Conservation (phyloP, 2,113 vertebrate species). For the Sterrhoptilus dennistouni region DNA sequence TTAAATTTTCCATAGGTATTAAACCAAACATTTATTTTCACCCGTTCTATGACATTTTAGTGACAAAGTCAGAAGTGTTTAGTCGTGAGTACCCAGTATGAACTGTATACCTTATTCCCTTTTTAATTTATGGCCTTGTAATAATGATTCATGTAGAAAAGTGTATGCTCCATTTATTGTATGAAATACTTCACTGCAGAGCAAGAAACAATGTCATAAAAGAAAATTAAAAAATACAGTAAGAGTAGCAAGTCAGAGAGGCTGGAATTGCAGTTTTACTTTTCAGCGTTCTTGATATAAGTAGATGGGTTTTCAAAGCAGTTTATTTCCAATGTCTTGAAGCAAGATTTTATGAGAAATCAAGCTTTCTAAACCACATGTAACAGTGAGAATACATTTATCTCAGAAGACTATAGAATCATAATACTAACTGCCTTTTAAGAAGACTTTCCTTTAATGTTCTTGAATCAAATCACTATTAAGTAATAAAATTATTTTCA, state of each 20-base stretch:
- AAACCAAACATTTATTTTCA: neutral
- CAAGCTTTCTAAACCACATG: neutral
- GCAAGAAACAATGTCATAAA: neutral
- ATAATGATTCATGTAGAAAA: slow-evolving; percentile 2
- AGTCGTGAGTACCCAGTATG: neutral
- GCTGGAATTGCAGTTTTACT: neutral
- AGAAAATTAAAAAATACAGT: neutral
- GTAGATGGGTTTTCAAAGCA: neutral
- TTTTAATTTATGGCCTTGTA: slow-evolving; percentile 32
- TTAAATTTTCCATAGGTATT: neutral
- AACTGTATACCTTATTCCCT: slow-evolving; percentile 2
- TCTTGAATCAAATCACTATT: neutral
- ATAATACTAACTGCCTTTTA: neutral
- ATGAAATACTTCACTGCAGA: neutral
- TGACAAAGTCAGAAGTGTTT: neutral
- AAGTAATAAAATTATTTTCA: neutral
- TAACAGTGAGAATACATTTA: neutral
- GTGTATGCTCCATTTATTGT: neutral
- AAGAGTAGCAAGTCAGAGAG: neutral
- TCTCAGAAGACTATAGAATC: neutral
- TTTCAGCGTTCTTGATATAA: neutral
- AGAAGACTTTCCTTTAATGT: neutral
- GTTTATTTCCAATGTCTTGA: neutral
- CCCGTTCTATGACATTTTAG: neutral
- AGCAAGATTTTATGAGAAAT: neutral